Percentiles rank a stretch among this genome's conserved stretches.
phyloP scores from a whole-genome alignment of 1,140 invertebrate species.

The honey bee (Apis mellifera) region DNA sequence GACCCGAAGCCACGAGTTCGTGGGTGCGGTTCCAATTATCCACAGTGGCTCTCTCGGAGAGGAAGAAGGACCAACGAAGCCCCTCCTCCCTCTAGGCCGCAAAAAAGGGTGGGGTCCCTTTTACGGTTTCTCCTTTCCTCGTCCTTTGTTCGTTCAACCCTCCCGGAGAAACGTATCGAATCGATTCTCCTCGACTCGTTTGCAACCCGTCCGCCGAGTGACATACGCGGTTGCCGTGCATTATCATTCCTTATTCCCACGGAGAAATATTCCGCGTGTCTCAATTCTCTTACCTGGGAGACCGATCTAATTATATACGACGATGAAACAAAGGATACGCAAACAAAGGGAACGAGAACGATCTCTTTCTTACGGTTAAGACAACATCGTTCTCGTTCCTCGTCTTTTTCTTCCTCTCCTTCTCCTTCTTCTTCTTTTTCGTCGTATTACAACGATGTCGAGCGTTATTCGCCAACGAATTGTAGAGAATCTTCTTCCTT shows the following conservation, averaged over 20 bases:
- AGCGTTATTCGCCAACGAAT: constrained; percentile 21
- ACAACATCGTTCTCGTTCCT: constrained; percentile 36
- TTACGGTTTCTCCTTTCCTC: constrained; percentile 48
- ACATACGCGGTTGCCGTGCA: constrained; percentile 43
- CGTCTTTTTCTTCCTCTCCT: neutral
- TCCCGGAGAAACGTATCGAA: constrained; percentile 61
- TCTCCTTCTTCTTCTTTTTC: neutral
- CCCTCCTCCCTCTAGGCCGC: constrained; percentile 14
- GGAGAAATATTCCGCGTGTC: neutral
- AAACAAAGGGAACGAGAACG: neutral
- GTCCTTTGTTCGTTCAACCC: constrained; percentile 54
- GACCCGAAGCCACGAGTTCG: constrained; percentile 21
- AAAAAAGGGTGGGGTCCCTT: constrained; percentile 40
- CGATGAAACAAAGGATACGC: neutral
- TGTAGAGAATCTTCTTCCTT: constrained; percentile 14
- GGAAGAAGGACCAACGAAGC: constrained; percentile 47
- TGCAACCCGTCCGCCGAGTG: constrained; percentile 56
- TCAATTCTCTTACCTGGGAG: neutral
- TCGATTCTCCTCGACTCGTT: constrained; percentile 71
- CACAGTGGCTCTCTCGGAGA: constrained; percentile 61
- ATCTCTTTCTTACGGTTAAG: constrained; percentile 26
- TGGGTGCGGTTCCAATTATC: constrained; percentile 64
- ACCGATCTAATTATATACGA: neutral
- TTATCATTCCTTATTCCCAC: constrained; percentile 29
- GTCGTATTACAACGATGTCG: neutral